Evolutionary conservation across 2,888 invertebrate genomes (phyloP), one percentile per base, ranked within the genome.

Genomic region (Dermolepida albohirtum): DNA sequence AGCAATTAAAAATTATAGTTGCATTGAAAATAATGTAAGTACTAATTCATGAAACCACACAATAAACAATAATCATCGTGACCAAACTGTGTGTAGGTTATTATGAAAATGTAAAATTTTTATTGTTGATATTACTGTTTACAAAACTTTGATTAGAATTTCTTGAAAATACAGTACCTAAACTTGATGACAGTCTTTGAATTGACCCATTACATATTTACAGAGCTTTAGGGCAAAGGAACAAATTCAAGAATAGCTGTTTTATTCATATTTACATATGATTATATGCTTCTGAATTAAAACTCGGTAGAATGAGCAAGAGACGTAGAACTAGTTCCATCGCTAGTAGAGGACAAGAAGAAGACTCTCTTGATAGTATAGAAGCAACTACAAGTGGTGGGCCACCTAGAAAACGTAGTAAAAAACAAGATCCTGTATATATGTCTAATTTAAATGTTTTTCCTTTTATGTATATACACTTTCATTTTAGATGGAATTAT

Each of bases 241-340:
- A 29, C 27, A 59, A 59, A 12, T 59, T 59, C 43, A 16, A 16
- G 44, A 47, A 29, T 29, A 14, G 7, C 44, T 44, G 44, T 47
- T 59, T 59, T 44, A 59, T 59, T 44, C 44, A 59, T 22, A 59
- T 59, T 44, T 59, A 47, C 59, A 59, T 59, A 59, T 59, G 59
- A 59, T 59, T 59, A 12, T 59, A 29, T 59, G 44, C 59, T 44
- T 44, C 27, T 59, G 44, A 59, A 59, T 12, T 27, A 22, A 5
- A 47, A 44, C 12, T 10, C 11, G 22, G 11, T 40, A 76, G 69
- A 68, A 90, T 94, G 90, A 93, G 91, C 83, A 93, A 94, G 81
- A 86, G 94, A 78, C 88, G 93, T 74, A 88, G 94, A 74, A 92
- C 93, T 51, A 94, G 93, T 72, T 94, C 94, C n/a, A 92, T 89